Evolutionary conservation across 2,113 vertebrate species (phyloP), one percentile per base, ranked within the genome.

Genomic region (Muscicapa adusta): DNA sequence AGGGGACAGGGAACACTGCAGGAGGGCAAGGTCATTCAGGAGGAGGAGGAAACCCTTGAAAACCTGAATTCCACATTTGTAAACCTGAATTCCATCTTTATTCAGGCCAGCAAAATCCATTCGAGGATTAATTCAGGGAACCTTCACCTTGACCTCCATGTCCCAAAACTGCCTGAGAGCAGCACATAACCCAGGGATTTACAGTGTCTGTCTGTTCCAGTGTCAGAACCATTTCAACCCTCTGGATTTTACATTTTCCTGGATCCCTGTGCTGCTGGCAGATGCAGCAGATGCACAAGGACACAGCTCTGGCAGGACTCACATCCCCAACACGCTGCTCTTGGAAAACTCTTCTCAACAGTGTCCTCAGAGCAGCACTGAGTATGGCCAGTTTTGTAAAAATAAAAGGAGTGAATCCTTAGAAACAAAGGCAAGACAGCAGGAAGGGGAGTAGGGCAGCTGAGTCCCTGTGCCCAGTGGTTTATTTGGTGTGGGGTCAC

Each of bases 321-420:
- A 3, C 29, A 22, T 3, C 18, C 76, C 51, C 43, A 25, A 0
- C 11, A 60, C 0, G 0, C 4, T 80, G 71, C 80, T 60, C 40
- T 34, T 72, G 53, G 48, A 28, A 40, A 43, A 15, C 34, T 79
- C 25, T 38, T 45, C 4, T 1, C 68, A 63, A 2, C 25, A 15
- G 3, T 42, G 6, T 66, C 63, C 61, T 71, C 24, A 51, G 54
- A 34, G 36, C 66, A 42, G 62, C 51, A 13, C n/a, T 2, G 13
- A 22, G 25, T 10, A 3, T 5, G 56, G 68, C 6, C 23, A 10
- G 7, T 9, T 71, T 29, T 33, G 15, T 26, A 18, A 40, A 79
- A 61, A n/a, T 8, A 20, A 34, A 33, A 4, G 6, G 20, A 15
- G 24, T 18, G 15, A 53, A 45, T 16, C 28, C 25, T 22, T 42